phyloP scores from a whole-genome alignment of 2,113 vertebrate genomes.

The Anhinga anhinga region DNA sequence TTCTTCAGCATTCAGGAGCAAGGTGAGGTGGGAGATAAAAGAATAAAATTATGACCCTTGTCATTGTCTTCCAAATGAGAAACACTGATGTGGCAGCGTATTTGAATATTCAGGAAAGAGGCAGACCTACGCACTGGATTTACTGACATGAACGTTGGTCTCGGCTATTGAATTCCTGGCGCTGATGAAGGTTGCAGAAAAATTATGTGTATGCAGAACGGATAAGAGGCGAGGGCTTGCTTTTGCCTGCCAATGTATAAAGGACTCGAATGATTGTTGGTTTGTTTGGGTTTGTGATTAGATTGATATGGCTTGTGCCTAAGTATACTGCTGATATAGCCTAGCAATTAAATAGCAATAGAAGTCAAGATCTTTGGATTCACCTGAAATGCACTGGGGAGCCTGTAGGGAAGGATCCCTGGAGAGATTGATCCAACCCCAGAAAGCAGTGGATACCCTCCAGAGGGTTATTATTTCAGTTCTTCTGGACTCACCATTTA shows the following conservation, averaged over 20 bases:
- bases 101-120: neutral
- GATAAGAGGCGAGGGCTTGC: neutral
- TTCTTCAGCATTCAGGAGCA: neutral
- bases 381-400: neutral
- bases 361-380: neutral
- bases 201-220: neutral
- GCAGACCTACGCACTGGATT: neutral
- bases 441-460: neutral
- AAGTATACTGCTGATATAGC: neutral
- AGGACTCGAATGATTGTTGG: neutral
- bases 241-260: neutral
- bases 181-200: neutral
- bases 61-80: neutral
- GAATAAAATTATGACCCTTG: neutral
- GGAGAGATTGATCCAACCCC: neutral
- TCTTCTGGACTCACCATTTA: neutral
- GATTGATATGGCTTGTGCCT: neutral
- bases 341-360: neutral
- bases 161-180: neutral
- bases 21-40: slow-evolving; percentile 1
- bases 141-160: neutral
- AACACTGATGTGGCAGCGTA: neutral
- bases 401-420: neutral
- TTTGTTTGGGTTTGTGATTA: neutral
- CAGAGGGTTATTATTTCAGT: neutral